Conservation (phyloP, 2,113 vertebrate genomes). For the Scomber scombrus region DNA sequence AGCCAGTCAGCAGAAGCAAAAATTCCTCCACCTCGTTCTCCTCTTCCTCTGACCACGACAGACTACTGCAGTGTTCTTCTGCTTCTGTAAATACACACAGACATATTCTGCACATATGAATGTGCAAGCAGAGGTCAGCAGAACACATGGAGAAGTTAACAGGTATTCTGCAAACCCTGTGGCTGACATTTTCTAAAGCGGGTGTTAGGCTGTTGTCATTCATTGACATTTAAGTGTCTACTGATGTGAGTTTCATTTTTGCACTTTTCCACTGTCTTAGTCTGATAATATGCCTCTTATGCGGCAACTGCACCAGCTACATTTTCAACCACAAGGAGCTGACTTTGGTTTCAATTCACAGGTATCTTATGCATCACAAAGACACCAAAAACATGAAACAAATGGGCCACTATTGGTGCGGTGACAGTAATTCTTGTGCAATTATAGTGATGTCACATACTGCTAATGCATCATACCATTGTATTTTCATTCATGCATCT, state of each 20-base stretch:
- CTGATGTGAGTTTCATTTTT: conserved; percentile 63
- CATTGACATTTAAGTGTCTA: conserved; percentile 74
- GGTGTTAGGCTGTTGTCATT: conserved; percentile 64
- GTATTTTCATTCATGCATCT: conserved; percentile 25
- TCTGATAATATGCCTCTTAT: conserved; percentile 47
- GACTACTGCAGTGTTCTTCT: conserved; percentile 16
- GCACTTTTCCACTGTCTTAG: conserved; percentile 52
- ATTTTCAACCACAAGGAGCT: conserved; percentile 51
- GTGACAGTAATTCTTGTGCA: conserved; percentile 39
- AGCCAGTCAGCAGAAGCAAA: conserved; percentile 75
- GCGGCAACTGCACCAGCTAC: conserved; percentile 24
- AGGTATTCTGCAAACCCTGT: conserved; percentile 52
- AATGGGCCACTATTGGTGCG: conserved; percentile 7
- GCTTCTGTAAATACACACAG: conserved; percentile 21
- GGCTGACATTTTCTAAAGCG: conserved; percentile 61
- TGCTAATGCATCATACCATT: conserved; percentile 53
- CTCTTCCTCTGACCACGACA: conserved; percentile 44
- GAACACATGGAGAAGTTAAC: conserved; percentile 39
- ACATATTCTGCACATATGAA: conserved; percentile 14
- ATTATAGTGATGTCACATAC: conserved; percentile 48
- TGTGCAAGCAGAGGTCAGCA: conserved; percentile 40
- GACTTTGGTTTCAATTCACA: conserved; percentile 47
- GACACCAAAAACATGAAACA: conserved; percentile 7
- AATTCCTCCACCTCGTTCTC: conserved; percentile 52
- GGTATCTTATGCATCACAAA: conserved; percentile 24